Conservation (phyloP, 2,113 vertebrate species). For the Talpa occidentalis region DNA sequence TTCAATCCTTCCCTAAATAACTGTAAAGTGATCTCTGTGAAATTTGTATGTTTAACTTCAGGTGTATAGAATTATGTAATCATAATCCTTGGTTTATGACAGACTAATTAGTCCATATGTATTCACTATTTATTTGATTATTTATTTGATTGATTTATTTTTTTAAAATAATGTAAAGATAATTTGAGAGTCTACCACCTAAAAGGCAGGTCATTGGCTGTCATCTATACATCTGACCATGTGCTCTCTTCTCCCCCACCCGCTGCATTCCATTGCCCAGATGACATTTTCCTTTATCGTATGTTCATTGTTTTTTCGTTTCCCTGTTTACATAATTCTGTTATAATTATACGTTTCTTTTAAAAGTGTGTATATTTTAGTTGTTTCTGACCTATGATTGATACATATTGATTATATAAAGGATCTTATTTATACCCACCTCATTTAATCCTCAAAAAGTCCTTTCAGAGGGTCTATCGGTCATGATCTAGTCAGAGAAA, state of each 20-base stretch:
- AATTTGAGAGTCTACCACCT: background rate
- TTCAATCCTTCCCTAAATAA: background rate
- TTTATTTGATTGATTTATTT: conserved; percentile 11
- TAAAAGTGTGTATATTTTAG: background rate
- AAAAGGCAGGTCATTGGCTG: background rate
- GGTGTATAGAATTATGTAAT: background rate
- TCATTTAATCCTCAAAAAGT: background rate
- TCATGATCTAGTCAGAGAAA: background rate
- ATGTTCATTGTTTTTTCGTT: background rate
- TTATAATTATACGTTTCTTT: background rate
- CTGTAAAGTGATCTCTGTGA: background rate
- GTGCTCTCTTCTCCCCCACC: background rate
- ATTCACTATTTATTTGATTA: conserved; percentile 16
- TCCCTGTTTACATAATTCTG: background rate
- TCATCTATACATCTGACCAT: background rate
- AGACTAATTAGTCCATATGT: background rate
- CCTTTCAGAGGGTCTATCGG: background rate
- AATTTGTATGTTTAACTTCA: background rate
- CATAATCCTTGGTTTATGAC: background rate
- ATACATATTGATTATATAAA: background rate
- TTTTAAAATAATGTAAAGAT: background rate
- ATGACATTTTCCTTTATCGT: background rate
- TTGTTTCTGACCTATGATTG: background rate
- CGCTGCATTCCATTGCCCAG: background rate
- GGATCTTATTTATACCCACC: background rate